phyloP scores from a whole-genome alignment of 2,888 invertebrate species.

The Leptinotarsa tumamoca region DNA sequence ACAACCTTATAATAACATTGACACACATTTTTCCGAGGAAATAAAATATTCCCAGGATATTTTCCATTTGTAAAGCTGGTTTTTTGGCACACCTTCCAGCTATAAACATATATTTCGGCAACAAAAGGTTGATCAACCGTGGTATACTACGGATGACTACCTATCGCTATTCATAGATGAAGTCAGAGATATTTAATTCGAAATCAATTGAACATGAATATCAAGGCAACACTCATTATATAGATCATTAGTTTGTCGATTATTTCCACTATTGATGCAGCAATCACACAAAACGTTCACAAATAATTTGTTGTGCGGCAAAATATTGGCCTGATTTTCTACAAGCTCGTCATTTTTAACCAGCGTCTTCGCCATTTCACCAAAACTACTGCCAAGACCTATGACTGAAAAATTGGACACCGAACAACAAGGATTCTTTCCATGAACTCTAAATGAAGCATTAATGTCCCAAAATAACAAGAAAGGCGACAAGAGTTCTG shows the following conservation, averaged over 20 bases:
- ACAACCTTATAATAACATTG: neutral
- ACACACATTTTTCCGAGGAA: neutral
- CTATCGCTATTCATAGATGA: neutral
- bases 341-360: too few relatives aligned
- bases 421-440: too few relatives aligned
- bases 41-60: neutral
- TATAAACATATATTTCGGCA: neutral
- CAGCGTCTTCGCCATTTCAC: too few relatives aligned
- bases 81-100: neutral
- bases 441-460: too few relatives aligned
- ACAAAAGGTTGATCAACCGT: neutral
- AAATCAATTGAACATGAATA: slow-evolving; percentile 14
- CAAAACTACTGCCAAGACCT: too few relatives aligned
- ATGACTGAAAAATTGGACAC: too few relatives aligned
- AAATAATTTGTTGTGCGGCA: neutral
- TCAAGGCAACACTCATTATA: slow-evolving; percentile 12
- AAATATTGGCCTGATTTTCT: too few relatives aligned
- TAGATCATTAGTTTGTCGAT: neutral
- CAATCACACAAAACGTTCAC: neutral
- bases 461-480: too few relatives aligned
- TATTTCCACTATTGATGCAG: neutral
- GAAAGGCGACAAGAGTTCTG: too few relatives aligned
- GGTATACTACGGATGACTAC: slow-evolving; percentile 3
- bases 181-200: neutral
- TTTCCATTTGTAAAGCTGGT: neutral